Evolutionary conservation across 2,888 invertebrate species (phyloP), one percentile per base, ranked within the genome.

Genomic region (Conops quadrifasciatus): DNA sequence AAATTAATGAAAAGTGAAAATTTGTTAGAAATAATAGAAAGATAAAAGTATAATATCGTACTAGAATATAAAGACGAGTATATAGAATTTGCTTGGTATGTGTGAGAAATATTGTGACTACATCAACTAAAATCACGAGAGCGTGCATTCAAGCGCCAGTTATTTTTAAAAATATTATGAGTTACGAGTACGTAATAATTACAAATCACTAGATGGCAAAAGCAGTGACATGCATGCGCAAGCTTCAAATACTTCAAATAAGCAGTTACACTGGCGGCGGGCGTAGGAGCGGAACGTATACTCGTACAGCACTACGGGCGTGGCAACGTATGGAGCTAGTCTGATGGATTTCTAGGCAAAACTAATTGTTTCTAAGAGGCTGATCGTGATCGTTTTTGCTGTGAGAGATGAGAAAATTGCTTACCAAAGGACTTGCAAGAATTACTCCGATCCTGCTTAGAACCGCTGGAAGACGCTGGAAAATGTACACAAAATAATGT

Each of bases 351-450:
- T 56, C 53, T 56, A 24, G 11, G 53, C 36, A 21, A 56, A n/a
- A 53, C 28, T 58, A 3, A 36, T 9, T 36, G 36, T 28, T 58
- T 24, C 24, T 58, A 60, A 68, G 47, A 67, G 71, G 68, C 73
- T 75, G 71, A 70, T 74, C 30, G 47, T 30, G 15, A 11, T 53
- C 47, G 13, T 67, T 67, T 60, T 47, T 53, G 59, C 21, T 67
- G 67, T 51, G 58, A 58, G 58, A 36, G 60, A 70, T 75, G 63
- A 74, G 68, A 70, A 81, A 79, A 82, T 85, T 84, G 89, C 94
- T 94, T 94, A 94, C 94, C 94, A 94, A 91, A 89, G 94, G 94
- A 91, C 93, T 94, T 92, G 94, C 94, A 92, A 94, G 93, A 91
- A 94, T 93, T 89, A 94, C 93, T 92, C 94, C 94, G 92, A 94